Percentiles rank a stretch among this genome's conserved stretches.
Evolutionary conservation across 2,888 invertebrate species (phyloP).

Genomic region (Aphodius granarius): DNA sequence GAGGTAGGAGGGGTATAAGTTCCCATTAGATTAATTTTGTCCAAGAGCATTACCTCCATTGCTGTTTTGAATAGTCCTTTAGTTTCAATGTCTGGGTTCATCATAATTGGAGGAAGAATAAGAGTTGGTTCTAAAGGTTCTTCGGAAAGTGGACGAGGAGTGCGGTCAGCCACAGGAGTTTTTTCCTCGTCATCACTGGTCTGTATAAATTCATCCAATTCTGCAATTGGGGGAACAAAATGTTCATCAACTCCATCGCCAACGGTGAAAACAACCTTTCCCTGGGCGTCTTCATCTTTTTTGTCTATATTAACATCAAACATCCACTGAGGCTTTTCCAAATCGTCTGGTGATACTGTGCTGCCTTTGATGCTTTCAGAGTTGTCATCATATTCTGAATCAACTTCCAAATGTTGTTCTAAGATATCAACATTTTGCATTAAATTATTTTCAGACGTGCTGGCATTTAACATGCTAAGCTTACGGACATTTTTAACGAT

Average conservation of each 20-base stretch:
- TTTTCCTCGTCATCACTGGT: constrained; percentile 15
- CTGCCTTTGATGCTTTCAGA: not conserved
- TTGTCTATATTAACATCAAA: constrained; percentile 17
- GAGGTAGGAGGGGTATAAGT: constrained; percentile 44
- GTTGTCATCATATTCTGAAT: constrained; percentile 10
- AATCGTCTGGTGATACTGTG: constrained; percentile 11
- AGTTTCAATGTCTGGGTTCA: constrained; percentile 34
- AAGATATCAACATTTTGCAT: constrained; percentile 16
- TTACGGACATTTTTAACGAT: constrained; percentile 58
- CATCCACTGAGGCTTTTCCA: constrained; percentile 14
- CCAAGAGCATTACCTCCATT: constrained; percentile 48
- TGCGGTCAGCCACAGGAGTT: not conserved
- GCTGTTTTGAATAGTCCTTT: constrained; percentile 46
- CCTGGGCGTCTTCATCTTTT: constrained; percentile 8
- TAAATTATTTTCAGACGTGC: constrained; percentile 11
- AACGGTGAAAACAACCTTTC: constrained; percentile 19
- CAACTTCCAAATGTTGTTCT: constrained; percentile 17
- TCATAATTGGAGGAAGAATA: constrained; percentile 39
- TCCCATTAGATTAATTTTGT: constrained; percentile 47
- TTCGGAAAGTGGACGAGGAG: not conserved
- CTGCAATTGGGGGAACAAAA: constrained; percentile 28
- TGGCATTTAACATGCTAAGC: constrained; percentile 17
- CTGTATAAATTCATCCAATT: constrained; percentile 28
- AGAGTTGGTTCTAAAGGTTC: constrained; percentile 21
- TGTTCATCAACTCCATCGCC: constrained; percentile 9